Evolutionary conservation across 2,113 vertebrate genomes (phyloP).

Genomic region (Noctilio leporinus): DNA sequence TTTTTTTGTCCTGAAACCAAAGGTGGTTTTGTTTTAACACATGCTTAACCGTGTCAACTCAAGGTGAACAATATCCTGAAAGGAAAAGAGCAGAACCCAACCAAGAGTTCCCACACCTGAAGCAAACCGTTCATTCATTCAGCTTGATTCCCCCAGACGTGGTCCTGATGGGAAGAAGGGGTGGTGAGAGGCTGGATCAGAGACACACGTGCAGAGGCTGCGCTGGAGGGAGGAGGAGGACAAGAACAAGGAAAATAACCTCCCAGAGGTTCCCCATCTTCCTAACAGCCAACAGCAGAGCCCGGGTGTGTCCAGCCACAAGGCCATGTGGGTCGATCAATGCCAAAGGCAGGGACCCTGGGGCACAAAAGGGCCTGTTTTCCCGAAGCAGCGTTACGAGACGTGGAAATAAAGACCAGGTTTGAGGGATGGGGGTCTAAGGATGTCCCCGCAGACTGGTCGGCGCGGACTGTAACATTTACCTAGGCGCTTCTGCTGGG

Average conservation of each 20-base stretch:
- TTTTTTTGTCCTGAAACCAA: neutral
- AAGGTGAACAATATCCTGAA: neutral
- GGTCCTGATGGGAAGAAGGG: neutral
- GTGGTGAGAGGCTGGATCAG: neutral
- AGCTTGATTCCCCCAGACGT: accelerated
- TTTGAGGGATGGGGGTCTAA: neutral
- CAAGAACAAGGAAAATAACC: accelerated
- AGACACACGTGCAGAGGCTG: neutral
- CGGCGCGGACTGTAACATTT: neutral
- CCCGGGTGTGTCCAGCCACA: neutral
- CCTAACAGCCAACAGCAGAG: neutral
- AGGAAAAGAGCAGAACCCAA: neutral
- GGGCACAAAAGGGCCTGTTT: neutral
- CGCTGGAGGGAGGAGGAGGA: accelerated
- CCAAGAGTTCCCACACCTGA: accelerated
- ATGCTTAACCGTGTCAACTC: neutral
- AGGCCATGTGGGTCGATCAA: accelerated
- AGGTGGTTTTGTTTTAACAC: neutral
- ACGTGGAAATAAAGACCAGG: neutral
- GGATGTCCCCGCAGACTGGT: neutral
- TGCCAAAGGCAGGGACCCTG: neutral
- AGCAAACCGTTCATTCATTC: neutral
- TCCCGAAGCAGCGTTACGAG: neutral
- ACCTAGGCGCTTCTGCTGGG: accelerated
- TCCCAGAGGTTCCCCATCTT: neutral